phyloP scores from a whole-genome alignment of 2,113 vertebrate genomes.

The Neomonachus schauinslandi region DNA sequence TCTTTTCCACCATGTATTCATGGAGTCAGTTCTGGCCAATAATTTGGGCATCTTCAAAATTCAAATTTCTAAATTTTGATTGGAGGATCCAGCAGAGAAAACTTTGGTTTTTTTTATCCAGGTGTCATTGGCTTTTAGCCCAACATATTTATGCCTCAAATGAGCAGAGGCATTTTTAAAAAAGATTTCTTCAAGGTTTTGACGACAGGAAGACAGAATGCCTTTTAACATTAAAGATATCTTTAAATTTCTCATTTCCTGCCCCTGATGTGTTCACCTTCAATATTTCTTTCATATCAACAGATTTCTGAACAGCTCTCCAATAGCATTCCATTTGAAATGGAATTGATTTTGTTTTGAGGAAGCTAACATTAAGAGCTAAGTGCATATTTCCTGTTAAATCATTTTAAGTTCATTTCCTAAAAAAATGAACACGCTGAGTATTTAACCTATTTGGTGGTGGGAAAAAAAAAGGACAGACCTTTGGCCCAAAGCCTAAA shows the following conservation, averaged over 20 bases:
- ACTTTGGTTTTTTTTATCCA: neutral
- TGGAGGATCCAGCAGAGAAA: neutral
- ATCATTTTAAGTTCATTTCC: conserved; percentile 78
- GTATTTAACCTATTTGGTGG: conserved; percentile 67
- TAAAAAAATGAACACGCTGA: conserved; percentile 70
- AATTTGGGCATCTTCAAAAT: conserved; percentile 10
- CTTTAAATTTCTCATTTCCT: conserved; percentile 77
- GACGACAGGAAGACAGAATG: conserved; percentile 59
- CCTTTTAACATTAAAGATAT: conserved; percentile 70
- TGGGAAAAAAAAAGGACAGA: neutral
- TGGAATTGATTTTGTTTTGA: conserved; percentile 81
- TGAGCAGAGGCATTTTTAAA: conserved; percentile 34
- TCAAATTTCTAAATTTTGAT: conserved; percentile 35
- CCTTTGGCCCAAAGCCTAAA: conserved; percentile 60
- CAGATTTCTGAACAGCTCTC: conserved; percentile 74
- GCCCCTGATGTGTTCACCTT: conserved; percentile 67
- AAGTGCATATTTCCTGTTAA: conserved; percentile 81
- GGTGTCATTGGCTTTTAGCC: conserved; percentile 39
- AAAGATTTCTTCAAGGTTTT: conserved; percentile 72
- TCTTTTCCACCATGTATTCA: neutral
- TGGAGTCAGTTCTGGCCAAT: neutral
- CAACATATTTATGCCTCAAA: conserved; percentile 40
- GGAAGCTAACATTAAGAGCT: conserved; percentile 74
- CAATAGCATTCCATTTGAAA: conserved; percentile 74
- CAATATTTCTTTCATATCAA: conserved; percentile 77